These are phyloP conservation scores for Sisyra terminalis DNA, from an alignment of 2,888 invertebrate genomes.

Conservation along the genomic window DNA sequence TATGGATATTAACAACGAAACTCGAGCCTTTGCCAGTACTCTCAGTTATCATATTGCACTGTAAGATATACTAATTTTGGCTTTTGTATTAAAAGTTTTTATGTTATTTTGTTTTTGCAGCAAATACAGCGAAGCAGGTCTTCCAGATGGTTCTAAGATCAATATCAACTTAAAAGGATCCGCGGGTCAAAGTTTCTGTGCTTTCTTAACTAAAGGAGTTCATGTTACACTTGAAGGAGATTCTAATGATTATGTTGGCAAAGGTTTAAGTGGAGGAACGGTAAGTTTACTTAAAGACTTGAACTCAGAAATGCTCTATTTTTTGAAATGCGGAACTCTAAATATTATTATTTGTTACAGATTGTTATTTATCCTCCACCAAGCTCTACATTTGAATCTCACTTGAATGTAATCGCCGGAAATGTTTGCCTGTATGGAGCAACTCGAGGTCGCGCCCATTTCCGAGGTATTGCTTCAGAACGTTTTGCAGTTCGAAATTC, in stretches of 20 bases:
- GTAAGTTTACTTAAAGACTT: slow-evolving; percentile 2
- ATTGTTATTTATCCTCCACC: slow-evolving; percentile 85
- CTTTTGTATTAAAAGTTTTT: not conserved
- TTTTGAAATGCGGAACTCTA: not conserved
- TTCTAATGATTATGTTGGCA: slow-evolving; percentile 94
- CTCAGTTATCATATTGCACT: slow-evolving; percentile 89
- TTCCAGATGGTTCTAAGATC: slow-evolving; percentile 61
- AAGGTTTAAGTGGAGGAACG: slow-evolving; percentile 16
- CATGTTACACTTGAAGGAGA: slow-evolving; percentile 88
- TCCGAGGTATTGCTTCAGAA: slow-evolving; percentile 85
- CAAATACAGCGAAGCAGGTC: slow-evolving; percentile 72
- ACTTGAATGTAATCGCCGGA: slow-evolving; percentile 91
- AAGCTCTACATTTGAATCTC: slow-evolving; percentile 70
- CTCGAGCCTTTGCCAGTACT: slow-evolving; percentile 85
- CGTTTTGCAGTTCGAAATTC: slow-evolving; percentile 97
- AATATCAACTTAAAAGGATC: slow-evolving; percentile 76
- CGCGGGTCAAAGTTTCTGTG: slow-evolving; percentile 98
- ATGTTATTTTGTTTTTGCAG: slow-evolving; percentile 27
- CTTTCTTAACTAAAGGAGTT: slow-evolving; percentile 84
- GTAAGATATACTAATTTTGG: slow-evolving; percentile 36
- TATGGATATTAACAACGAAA: slow-evolving; percentile 77
- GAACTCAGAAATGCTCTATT: slow-evolving; percentile 4
- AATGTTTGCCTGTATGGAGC: slow-evolving; percentile 98
- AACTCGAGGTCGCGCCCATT: slow-evolving; percentile 83
- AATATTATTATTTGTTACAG: slow-evolving; percentile 1